Conservation (phyloP, 2,888 invertebrate genomes). For the Stenoptilia bipunctidactyla region DNA sequence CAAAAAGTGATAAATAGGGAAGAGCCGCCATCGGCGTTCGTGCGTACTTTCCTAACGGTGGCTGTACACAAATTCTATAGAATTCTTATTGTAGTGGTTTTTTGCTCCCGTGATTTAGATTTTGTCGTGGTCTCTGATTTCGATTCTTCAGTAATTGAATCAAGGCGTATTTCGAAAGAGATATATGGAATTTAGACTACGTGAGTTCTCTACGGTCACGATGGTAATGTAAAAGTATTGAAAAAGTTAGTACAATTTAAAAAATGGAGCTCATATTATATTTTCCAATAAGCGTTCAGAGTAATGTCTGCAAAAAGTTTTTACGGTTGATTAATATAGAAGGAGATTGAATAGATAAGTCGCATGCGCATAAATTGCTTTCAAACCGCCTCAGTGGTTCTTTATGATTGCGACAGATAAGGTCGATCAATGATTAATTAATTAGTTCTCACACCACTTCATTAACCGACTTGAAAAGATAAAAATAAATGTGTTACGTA, state of each 20-base stretch:
- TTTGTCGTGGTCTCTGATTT: slow-evolving; percentile 36
- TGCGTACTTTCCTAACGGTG: slow-evolving; percentile 56
- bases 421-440: neutral
- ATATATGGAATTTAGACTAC: slow-evolving; percentile 8
- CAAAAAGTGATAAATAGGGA: slow-evolving; percentile 48
- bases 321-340: no score
- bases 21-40: slow-evolving; percentile 23
- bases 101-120: slow-evolving; percentile 32
- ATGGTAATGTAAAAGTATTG: no score
- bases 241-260: no score
- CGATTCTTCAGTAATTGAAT: slow-evolving; percentile 49
- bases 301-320: no score
- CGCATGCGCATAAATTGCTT: neutral
- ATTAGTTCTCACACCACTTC: neutral
- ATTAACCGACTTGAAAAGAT: neutral
- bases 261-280: no score
- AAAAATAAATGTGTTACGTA: slow-evolving; percentile 1
- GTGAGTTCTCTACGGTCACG: no score
- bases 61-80: slow-evolving; percentile 51
- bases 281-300: no score
- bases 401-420: neutral
- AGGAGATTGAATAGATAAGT: no score
- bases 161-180: slow-evolving; percentile 28
- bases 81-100: slow-evolving; percentile 28
- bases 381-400: neutral